Base-by-base conservation (phyloP, 2,113 vertebrate species). In the Semnornis frantzii region DNA sequence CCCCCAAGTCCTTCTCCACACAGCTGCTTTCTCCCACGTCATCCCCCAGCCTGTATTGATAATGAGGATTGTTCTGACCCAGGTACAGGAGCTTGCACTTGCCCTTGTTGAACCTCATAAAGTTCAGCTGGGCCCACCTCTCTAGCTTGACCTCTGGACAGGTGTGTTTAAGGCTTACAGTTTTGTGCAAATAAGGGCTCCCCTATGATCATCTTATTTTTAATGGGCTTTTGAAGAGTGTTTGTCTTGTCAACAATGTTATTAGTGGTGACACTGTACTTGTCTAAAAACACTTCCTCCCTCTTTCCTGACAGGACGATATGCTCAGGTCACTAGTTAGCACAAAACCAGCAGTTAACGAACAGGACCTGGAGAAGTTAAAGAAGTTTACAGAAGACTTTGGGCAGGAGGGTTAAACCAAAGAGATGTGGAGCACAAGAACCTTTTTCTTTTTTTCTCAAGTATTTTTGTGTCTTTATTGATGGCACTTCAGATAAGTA, bases 351-450 rank as follows among this genome's bases (percentile, higher is more conserved):
- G 99, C 99, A 25, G 99, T 99, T 93, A 99, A 99, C 57, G 99
- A 99, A 54, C 98, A 99, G 44, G 99, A 99, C 95, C 96, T 99
- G 97, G 97, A 98, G 70, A 99, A 99, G 94, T 97, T 99, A 92
- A 99, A 97, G 98, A 99, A 99, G 97, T 99, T 99, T 97, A 99
- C 99, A 96, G 98, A 99, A 81, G 99, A 99, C 92, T 99, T 99
- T 97, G 99, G 99, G 94, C 99, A 99, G 95, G 99, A 99, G 97
- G 99, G 99, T 96, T 99, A 98, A 98, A 94, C 89, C 93, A 93
- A 79, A 97, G 96, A 95, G 52, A 33, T 20, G 65, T 77, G 78
- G 87, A 71, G 28, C 39, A 2, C 58, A 90, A 94, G 85, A 93
- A 91, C 85, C 82, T 6, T 82, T 77, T 76, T 82, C 75, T 6